phyloP scores from a whole-genome alignment of 1,140 invertebrate genomes.

The Camponotus pennsylvanicus region DNA sequence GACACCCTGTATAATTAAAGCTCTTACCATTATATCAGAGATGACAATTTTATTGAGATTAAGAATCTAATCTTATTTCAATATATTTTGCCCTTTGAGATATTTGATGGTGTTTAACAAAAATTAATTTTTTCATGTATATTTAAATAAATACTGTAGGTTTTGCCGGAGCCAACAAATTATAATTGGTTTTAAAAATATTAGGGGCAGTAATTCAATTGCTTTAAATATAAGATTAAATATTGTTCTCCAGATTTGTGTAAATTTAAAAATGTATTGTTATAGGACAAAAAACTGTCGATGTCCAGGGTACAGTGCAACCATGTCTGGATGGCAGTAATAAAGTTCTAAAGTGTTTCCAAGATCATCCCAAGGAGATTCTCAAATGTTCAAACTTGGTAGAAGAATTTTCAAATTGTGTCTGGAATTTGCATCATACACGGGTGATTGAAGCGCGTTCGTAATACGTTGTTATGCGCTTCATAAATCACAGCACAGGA shows the following conservation, averaged over 20 bases:
- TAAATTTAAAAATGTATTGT: conserved; percentile 20
- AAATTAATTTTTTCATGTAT: neutral
- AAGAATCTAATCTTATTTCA: neutral
- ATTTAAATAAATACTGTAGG: conserved; percentile 2
- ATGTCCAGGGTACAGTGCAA: conserved; percentile 74
- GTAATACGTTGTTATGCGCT: conserved; percentile 57
- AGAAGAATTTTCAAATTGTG: conserved; percentile 85
- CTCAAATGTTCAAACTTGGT: conserved; percentile 86
- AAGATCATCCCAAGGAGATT: conserved; percentile 85
- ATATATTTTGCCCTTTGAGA: neutral
- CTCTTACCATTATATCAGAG: neutral
- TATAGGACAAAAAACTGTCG: conserved; percentile 68
- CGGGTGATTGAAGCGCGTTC: conserved; percentile 75
- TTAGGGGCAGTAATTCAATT: neutral
- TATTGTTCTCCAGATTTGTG: neutral
- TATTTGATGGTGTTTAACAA: neutral
- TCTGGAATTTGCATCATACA: conserved; percentile 84
- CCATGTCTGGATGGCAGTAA: conserved; percentile 85
- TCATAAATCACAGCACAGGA: neutral
- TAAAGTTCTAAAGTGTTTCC: conserved; percentile 86
- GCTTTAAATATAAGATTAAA: neutral
- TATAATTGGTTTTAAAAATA: neutral
- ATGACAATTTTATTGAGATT: neutral
- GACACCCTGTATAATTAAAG: no score
- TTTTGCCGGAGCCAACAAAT: neutral